Conservation (phyloP, 2,113 vertebrate species). For the Prolemur simus region DNA sequence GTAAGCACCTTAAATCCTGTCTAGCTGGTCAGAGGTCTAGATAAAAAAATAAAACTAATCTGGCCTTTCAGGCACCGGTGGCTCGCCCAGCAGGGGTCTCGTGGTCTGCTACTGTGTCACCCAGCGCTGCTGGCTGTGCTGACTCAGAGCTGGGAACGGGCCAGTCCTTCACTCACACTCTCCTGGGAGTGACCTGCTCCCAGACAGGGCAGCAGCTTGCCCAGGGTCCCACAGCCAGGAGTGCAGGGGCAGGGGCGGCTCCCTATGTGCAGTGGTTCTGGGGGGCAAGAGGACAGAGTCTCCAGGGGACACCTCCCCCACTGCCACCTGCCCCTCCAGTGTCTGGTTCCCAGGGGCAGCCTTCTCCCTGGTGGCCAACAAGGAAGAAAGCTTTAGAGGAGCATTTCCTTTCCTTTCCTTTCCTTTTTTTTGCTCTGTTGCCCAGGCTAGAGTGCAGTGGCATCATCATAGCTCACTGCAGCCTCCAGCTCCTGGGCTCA, state of each 20-base stretch:
- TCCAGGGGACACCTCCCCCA: not conserved
- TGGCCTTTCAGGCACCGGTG: not conserved
- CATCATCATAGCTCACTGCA: too few relatives aligned
- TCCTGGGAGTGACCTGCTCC: not conserved
- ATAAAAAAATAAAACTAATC: accelerated
- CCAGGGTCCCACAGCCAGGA: not conserved
- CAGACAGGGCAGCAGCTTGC: not conserved
- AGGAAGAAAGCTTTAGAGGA: not conserved
- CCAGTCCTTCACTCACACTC: not conserved
- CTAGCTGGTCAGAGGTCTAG: not conserved
- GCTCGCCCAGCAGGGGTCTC: not conserved
- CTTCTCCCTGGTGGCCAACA: not conserved
- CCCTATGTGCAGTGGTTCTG: too few relatives aligned
- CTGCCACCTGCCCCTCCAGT: accelerated
- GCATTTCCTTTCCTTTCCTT: not conserved
- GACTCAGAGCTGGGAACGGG: too few relatives aligned
- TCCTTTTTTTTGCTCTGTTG: too few relatives aligned
- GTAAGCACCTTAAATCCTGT: not conserved
- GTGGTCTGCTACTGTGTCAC: not conserved
- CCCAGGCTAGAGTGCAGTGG: too few relatives aligned
- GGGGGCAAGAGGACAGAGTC: not conserved
- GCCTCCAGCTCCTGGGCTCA: too few relatives aligned
- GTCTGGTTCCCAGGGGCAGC: not conserved
- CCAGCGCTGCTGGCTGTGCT: not conserved
- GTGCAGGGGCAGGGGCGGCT: not conserved